These are phyloP conservation scores for Taenioides sp. DNA, from an alignment of 2,797 vertebrate species.

Conservation along the genomic window DNA sequence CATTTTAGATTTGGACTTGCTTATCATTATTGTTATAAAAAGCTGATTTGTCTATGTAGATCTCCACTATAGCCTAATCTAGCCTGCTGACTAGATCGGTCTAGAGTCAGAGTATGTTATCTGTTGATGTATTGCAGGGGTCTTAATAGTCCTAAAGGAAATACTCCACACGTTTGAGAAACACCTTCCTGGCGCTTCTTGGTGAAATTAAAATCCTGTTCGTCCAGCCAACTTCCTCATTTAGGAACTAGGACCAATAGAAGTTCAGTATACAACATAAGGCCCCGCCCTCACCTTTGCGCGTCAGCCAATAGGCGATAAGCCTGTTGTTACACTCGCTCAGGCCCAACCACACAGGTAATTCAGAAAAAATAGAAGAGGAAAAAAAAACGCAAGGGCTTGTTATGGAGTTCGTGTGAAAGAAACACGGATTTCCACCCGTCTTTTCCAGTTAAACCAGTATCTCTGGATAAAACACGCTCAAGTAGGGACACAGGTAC, in stretches of 20 bases:
- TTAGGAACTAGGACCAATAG: constrained; percentile 71
- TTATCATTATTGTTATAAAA: too few relatives aligned
- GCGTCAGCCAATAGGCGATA: constrained; percentile 78
- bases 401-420: constrained; percentile 88
- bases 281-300: constrained; percentile 88
- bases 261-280: constrained; percentile 40
- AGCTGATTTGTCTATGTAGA: too few relatives aligned
- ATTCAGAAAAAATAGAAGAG: constrained; percentile 71
- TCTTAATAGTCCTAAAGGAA: neutral
- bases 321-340: constrained; percentile 64
- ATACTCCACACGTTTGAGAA: neutral
- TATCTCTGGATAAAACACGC: constrained; percentile 82
- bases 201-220: constrained; percentile 8
- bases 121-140: neutral
- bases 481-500: constrained; percentile 87
- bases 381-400: constrained; percentile 73
- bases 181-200: constrained; percentile 14
- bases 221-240: constrained; percentile 61
- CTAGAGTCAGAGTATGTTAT: too few relatives aligned
- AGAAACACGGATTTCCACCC: constrained; percentile 82
- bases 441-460: constrained; percentile 85
- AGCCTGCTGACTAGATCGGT: too few relatives aligned
- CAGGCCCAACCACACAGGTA: constrained; percentile 87
- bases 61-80: too few relatives aligned
- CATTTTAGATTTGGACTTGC: too few relatives aligned